These are phyloP conservation scores for Drosophila seclusa DNA, from an alignment of 2,888 invertebrate genomes.

Conservation along the genomic window DNA sequence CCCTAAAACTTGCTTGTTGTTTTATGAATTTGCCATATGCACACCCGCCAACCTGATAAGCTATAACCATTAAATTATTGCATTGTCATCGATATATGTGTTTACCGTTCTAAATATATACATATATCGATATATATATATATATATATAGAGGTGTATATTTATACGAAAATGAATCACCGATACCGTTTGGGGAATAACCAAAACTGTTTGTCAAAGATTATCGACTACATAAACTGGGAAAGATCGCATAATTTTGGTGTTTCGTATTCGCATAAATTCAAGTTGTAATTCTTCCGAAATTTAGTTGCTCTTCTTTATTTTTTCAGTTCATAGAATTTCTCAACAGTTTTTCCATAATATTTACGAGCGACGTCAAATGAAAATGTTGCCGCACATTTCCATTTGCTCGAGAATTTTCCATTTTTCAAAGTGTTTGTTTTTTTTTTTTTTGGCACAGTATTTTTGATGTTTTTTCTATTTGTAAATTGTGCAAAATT, in stretches of 20 bases:
- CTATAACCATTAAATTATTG: not conserved
- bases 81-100: constrained; percentile 10
- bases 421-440: not conserved
- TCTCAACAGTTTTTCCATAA: constrained; percentile 35
- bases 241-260: constrained; percentile 1
- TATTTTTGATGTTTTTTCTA: constrained; percentile 9
- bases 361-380: constrained; percentile 48
- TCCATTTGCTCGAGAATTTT: constrained; percentile 13
- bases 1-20: not conserved
- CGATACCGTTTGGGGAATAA: constrained; percentile 8
- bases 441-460: constrained; percentile 26
- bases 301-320: not conserved
- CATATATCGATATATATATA: not conserved
- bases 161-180: not conserved
- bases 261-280: constrained; percentile 16
- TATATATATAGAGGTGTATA: too few species aligned
- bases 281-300: constrained; percentile 30
- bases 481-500: constrained; percentile 10
- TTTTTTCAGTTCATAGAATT: constrained; percentile 22
- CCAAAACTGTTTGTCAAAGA: constrained; percentile 8
- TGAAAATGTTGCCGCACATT: constrained; percentile 7
- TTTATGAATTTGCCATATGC: constrained; percentile 4
- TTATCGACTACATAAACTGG: not conserved
- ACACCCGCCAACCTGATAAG: constrained; percentile 25
- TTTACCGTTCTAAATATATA: constrained; percentile 4